Percentiles rank a stretch among this genome's conserved stretches.
phyloP scores from a whole-genome alignment of 2,113 vertebrate genomes.

The Nibea albiflora region DNA sequence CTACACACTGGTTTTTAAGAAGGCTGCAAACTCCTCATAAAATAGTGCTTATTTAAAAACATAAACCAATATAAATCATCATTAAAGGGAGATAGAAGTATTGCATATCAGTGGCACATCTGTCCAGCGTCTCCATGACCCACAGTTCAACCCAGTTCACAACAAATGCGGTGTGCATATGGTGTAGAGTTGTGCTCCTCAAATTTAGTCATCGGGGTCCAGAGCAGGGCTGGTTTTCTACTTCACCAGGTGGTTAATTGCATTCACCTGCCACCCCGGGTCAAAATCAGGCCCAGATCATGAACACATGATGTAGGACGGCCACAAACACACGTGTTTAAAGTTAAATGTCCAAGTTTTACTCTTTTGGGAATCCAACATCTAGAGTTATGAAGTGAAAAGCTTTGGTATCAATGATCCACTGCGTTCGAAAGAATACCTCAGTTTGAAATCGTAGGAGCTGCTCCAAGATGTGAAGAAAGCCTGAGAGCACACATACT shows the following conservation, averaged over 20 bases:
- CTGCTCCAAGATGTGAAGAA: neutral
- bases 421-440: neutral
- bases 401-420: neutral
- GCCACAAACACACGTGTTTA: too few species aligned
- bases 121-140: neutral
- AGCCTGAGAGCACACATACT: neutral
- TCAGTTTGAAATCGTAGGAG: neutral
- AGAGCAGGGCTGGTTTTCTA: slow-evolving; percentile 22
- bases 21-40: too few species aligned
- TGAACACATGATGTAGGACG: neutral
- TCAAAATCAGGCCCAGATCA: slow-evolving; percentile 31
- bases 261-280: slow-evolving; percentile 24
- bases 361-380: too few species aligned
- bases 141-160: slow-evolving; percentile 18
- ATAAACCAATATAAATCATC: neutral
- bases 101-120: neutral
- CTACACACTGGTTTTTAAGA: too few species aligned
- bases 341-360: too few species aligned
- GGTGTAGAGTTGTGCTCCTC: neutral
- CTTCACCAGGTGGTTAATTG: slow-evolving; percentile 47
- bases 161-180: slow-evolving; percentile 5
- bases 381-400: neutral
- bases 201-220: slow-evolving; percentile 1
- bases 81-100: neutral
- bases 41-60: too few species aligned